These are phyloP conservation scores for Heliocidaris erythrogramma DNA, from an alignment of 35 echinoderm and acorn worm genomes.

Conservation along the genomic window DNA sequence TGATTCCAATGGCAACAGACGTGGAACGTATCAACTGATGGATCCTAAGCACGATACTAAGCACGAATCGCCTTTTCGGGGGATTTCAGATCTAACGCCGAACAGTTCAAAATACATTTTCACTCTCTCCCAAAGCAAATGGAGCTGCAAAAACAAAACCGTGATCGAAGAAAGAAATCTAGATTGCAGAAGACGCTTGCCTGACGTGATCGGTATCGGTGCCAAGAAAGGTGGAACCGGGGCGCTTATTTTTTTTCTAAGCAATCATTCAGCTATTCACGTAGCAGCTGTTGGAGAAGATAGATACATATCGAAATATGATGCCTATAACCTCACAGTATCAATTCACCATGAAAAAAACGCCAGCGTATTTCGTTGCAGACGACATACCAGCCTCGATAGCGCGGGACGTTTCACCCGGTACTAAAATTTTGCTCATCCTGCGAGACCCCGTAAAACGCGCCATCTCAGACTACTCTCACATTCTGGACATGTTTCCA, in stretches of 20 bases:
- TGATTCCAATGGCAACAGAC: no score
- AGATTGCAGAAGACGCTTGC: constrained; percentile 37
- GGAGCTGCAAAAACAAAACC: no score
- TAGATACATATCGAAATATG: constrained; percentile 12
- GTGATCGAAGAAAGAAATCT: not conserved
- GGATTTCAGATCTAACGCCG: no score
- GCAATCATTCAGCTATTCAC: constrained; percentile 32
- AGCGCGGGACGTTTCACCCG: not conserved
- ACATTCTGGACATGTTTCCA: not conserved
- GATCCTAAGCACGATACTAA: no score
- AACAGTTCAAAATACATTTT: no score
- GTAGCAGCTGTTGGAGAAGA: not conserved
- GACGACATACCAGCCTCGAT: not conserved
- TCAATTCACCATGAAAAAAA: constrained; percentile 48
- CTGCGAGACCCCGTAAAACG: constrained; percentile 52
- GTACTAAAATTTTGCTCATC: constrained; percentile 38
- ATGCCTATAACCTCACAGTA: constrained; percentile 39
- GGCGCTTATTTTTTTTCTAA: constrained; percentile 38
- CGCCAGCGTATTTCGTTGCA: constrained; percentile 45
- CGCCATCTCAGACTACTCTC: constrained; percentile 50
- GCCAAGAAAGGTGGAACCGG: constrained; percentile 58
- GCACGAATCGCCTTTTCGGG: no score
- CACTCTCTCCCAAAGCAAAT: no score
- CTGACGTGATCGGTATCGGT: constrained; percentile 45
- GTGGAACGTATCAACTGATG: no score